Evolutionary conservation across 1,140 invertebrate species (phyloP).

Genomic region (Holotrichia oblita): DNA sequence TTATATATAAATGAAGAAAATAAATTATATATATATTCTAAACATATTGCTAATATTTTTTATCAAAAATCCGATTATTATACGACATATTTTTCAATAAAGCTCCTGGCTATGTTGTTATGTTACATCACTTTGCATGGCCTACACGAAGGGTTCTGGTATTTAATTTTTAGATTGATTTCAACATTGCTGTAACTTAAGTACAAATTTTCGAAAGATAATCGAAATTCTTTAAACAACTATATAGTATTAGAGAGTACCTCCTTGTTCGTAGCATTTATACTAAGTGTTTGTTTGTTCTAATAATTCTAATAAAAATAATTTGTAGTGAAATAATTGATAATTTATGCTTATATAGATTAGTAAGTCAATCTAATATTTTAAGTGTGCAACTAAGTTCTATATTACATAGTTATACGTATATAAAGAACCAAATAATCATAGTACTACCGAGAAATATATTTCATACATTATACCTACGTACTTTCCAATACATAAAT

Average conservation of each 20-base stretch:
- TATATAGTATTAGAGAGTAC: slow-evolving; percentile 24
- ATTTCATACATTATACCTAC: too few species aligned
- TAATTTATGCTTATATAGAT: slow-evolving; percentile 29
- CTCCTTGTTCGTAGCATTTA: slow-evolving; percentile 12
- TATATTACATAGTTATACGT: too few species aligned
- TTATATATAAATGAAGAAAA: slow-evolving; percentile 15
- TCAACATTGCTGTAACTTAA: neutral
- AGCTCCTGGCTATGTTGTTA: neutral
- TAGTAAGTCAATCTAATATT: neutral
- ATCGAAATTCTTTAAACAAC: neutral
- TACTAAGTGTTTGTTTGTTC: slow-evolving; percentile 4
- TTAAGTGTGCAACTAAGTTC: neutral
- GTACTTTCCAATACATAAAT: too few species aligned
- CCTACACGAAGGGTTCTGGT: slow-evolving; percentile 12
- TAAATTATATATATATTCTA: slow-evolving; percentile 19
- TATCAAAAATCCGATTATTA: neutral
- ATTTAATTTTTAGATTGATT: slow-evolving; percentile 5
- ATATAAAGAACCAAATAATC: too few species aligned
- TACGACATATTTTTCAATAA: neutral
- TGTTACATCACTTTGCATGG: slow-evolving; percentile 10
- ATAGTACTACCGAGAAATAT: too few species aligned
- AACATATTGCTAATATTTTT: slow-evolving; percentile 15
- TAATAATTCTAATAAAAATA: neutral
- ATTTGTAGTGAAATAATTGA: slow-evolving; percentile 20
- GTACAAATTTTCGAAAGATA: slow-evolving; percentile 25